Evolutionary conservation across 2,888 invertebrate species (phyloP).

Genomic region (Tridacna crocea): DNA sequence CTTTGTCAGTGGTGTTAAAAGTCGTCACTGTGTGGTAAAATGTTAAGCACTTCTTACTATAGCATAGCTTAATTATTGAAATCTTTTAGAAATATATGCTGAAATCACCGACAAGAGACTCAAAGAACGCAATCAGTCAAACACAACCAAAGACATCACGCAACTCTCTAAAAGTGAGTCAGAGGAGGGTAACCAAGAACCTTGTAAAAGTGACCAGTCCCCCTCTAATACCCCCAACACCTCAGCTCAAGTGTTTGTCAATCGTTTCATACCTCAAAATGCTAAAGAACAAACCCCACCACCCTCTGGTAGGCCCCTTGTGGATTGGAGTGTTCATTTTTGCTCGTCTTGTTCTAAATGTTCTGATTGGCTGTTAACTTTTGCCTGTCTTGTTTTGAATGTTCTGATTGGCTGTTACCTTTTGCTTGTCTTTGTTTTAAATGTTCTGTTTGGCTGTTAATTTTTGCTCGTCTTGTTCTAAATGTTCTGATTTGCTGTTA

Average conservation of each 20-base stretch:
- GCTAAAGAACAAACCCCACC: conserved; percentile 17
- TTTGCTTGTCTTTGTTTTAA: no score
- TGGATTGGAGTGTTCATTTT: conserved; percentile 12
- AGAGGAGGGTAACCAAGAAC: conserved; percentile 18
- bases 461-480: no score
- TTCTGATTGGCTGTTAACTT: no score
- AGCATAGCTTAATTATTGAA: not conserved
- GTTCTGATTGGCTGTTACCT: no score
- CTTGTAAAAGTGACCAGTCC: conserved; percentile 25
- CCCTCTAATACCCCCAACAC: conserved; percentile 23
- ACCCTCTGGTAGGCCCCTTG: conserved; percentile 8
- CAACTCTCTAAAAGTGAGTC: conserved; percentile 47
- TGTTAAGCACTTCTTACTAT: no score
- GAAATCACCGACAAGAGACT: conserved; percentile 49
- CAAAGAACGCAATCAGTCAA: conserved; percentile 25
- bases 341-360: not conserved
- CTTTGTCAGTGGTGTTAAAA: no score
- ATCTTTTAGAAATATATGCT: conserved; percentile 57
- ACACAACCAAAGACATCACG: conserved; percentile 9
- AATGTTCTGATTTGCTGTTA: no score
- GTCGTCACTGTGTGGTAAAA: no score
- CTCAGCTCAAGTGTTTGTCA: conserved; percentile 47
- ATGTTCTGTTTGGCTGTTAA: no score
- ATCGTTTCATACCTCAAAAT: conserved; percentile 44
- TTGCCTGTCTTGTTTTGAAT: no score